Conservation (phyloP, 2,888 invertebrate species). For the Subacronicta megacephala region DNA sequence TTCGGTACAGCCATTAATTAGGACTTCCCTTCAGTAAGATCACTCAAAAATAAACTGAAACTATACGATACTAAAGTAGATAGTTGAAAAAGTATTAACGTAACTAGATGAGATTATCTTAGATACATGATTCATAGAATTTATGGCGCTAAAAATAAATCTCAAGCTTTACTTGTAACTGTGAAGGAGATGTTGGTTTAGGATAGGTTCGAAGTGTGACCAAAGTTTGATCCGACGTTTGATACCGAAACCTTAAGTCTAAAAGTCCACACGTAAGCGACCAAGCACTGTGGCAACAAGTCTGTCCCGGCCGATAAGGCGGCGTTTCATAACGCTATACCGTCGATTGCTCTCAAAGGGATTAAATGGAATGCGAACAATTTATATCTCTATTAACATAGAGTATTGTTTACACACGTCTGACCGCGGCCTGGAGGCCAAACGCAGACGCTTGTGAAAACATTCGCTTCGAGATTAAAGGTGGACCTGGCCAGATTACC, state of each 20-base stretch:
- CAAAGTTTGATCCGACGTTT: constrained; percentile 66
- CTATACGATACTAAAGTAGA: too few species aligned
- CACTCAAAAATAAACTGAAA: too few species aligned
- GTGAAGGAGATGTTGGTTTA: constrained; percentile 68
- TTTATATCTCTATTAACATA: constrained; percentile 89
- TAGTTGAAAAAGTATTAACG: too few species aligned
- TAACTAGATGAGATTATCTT: too few species aligned
- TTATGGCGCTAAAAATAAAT: constrained; percentile 50
- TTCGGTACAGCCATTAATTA: too few species aligned
- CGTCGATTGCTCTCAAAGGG: constrained; percentile 82
- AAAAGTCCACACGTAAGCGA: constrained; percentile 60
- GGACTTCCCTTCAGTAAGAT: too few species aligned
- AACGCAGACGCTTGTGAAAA: constrained; percentile 84
- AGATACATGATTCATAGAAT: too few species aligned
- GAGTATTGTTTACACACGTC: constrained; percentile 85
- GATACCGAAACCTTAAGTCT: constrained; percentile 36
- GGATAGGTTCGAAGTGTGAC: constrained; percentile 58
- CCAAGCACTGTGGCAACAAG: constrained; percentile 56
- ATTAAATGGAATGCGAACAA: constrained; percentile 84
- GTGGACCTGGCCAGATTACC: constrained; percentile 75
- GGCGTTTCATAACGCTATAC: constrained; percentile 73
- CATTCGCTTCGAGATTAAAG: constrained; percentile 86
- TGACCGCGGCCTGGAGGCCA: constrained; percentile 79
- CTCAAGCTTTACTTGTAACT: constrained; percentile 34
- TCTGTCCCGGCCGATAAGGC: constrained; percentile 76